phyloP scores from a whole-genome alignment of 2,888 invertebrate species.

The Autographa gamma region DNA sequence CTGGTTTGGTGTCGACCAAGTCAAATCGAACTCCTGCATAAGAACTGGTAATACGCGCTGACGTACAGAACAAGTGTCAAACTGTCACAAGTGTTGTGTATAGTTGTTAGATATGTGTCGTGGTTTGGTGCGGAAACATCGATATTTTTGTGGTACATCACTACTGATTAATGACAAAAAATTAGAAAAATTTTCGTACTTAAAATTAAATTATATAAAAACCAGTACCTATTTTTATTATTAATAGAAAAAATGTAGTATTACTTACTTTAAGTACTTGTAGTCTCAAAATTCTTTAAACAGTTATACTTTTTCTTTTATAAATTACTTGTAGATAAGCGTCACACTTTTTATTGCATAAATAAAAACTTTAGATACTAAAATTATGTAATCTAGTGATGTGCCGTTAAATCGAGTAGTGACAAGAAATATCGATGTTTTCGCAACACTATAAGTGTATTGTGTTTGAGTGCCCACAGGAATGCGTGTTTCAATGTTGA shows the following conservation, averaged over 20 bases:
- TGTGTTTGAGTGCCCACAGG: slow-evolving; percentile 85
- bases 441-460: slow-evolving; percentile 72
- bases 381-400: slow-evolving; percentile 10
- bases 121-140: slow-evolving; percentile 62
- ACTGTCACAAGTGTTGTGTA: slow-evolving; percentile 55
- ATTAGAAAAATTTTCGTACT: too few species aligned
- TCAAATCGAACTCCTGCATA: slow-evolving; percentile 86
- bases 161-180: slow-evolving; percentile 25
- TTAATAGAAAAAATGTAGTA: too few species aligned
- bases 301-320: too few species aligned
- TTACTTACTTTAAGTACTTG: too few species aligned
- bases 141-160: slow-evolving; percentile 53
- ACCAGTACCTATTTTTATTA: too few species aligned
- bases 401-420: slow-evolving; percentile 29
- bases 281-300: too few species aligned
- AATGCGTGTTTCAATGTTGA: slow-evolving; percentile 84
- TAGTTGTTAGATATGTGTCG: slow-evolving; percentile 70
- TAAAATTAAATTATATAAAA: too few species aligned
- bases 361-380: too few species aligned
- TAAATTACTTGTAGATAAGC: not conserved
- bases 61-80: slow-evolving; percentile 54
- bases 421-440: slow-evolving; percentile 64
- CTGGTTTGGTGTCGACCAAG: slow-evolving; percentile 87
- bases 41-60: slow-evolving; percentile 83
- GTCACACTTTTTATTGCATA: not conserved